Conservation (phyloP, 1,140 invertebrate species). For the Drosophila takahashii region DNA sequence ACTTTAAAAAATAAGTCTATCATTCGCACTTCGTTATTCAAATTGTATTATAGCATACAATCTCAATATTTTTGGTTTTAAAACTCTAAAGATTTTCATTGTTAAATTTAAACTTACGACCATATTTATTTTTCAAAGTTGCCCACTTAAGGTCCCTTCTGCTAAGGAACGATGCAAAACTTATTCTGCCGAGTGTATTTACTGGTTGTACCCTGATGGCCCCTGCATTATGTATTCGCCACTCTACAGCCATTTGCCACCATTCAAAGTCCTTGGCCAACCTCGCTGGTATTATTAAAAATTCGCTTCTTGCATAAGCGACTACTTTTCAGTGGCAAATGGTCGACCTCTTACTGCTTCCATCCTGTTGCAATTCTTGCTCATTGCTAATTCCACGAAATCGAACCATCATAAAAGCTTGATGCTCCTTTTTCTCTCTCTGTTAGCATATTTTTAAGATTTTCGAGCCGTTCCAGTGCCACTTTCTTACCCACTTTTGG, state of each 20-base stretch:
- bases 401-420: conserved; percentile 71
- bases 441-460: conserved; percentile 60
- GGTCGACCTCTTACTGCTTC: conserved; percentile 25
- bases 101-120: neutral
- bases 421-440: conserved; percentile 30
- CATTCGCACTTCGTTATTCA: too few species aligned
- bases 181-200: conserved; percentile 6
- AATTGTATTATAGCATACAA: too few species aligned
- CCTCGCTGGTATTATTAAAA: conserved; percentile 55
- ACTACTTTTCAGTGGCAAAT: conserved; percentile 9
- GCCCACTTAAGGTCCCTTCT: neutral
- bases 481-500: conserved; percentile 50
- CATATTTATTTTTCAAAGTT: too few species aligned
- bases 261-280: conserved; percentile 1
- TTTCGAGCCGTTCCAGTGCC: conserved; percentile 53
- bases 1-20: too few species aligned
- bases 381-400: conserved; percentile 75
- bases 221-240: conserved; percentile 36
- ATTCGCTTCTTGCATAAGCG: conserved; percentile 32
- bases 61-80: too few species aligned
- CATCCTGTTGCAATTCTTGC: conserved; percentile 21
- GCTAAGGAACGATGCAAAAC: neutral
- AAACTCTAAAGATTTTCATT: too few species aligned
- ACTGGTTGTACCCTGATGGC: conserved; percentile 30
- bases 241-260: conserved; percentile 13